phyloP scores from a whole-genome alignment of 2,888 invertebrate genomes.

The Cylindroiulus punctatus region DNA sequence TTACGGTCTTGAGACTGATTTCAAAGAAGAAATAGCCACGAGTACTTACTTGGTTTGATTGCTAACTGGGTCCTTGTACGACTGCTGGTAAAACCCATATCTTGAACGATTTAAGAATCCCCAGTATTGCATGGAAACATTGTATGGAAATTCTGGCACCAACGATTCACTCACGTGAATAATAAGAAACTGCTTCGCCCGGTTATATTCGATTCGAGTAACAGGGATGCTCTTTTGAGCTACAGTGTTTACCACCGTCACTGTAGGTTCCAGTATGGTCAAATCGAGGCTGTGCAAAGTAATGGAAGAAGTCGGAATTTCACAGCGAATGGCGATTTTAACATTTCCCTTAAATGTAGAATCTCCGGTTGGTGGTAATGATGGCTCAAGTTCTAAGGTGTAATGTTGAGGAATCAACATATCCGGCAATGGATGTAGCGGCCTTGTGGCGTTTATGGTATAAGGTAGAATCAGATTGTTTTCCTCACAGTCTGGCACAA shows the following conservation, averaged over 20 bases:
- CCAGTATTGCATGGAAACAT: background rate
- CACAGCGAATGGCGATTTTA: background rate
- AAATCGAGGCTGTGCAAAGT: background rate
- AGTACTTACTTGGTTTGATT: background rate
- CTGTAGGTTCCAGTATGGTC: background rate
- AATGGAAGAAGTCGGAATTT: background rate
- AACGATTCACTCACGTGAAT: background rate
- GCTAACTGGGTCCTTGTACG: background rate
- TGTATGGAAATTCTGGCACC: background rate
- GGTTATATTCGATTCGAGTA: background rate
- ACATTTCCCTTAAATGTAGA: background rate
- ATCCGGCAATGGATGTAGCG: background rate
- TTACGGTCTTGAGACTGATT: background rate
- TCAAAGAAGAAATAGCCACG: background rate
- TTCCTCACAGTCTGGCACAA: background rate
- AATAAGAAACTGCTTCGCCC: background rate
- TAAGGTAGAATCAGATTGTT: constrained; percentile 5
- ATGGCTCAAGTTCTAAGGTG: constrained; percentile 2
- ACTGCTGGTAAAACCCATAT: background rate
- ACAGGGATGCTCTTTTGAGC: background rate
- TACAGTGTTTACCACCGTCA: background rate
- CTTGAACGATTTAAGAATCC: background rate
- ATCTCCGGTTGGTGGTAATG: background rate
- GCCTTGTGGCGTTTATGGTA: background rate
- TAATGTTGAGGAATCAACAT: background rate